phyloP scores from a whole-genome alignment of 1,140 invertebrate species.

The Drosophila novamexicana region DNA sequence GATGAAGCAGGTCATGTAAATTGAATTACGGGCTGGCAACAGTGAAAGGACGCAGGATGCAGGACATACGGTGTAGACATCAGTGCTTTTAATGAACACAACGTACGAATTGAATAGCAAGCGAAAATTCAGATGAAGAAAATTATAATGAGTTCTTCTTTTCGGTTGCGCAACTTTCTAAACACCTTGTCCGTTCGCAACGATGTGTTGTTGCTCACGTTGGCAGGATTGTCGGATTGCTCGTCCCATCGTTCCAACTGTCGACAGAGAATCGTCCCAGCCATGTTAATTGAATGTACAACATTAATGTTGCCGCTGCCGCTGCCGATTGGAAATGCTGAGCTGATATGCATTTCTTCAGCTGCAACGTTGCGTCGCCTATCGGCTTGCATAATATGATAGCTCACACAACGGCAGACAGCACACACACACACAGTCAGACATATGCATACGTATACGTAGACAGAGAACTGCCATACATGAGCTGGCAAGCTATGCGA shows the following conservation, averaged over 20 bases:
- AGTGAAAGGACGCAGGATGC: constrained; percentile 11
- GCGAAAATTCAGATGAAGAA: constrained; percentile 66
- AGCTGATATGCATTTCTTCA: constrained; percentile 61
- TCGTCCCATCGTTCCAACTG: constrained; percentile 5
- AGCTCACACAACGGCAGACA: constrained; percentile 20
- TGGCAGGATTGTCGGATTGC: constrained; percentile 17
- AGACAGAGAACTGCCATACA: constrained; percentile 28
- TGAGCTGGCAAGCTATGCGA: constrained; percentile 63
- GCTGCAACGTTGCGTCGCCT: constrained; percentile 17
- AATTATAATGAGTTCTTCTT: constrained; percentile 75
- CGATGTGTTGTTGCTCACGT: neutral
- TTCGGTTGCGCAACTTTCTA: constrained; percentile 37
- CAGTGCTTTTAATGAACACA: constrained; percentile 48
- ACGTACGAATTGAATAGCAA: constrained; percentile 63
- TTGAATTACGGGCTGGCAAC: constrained; percentile 59
- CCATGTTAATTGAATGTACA: constrained; percentile 78
- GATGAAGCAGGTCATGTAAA: constrained; percentile 62
- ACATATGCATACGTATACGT: neutral
- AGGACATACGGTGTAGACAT: constrained; percentile 31
- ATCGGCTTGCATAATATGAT: constrained; percentile 48
- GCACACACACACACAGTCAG: constrained; percentile 12
- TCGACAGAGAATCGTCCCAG: constrained; percentile 34
- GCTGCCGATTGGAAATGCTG: constrained; percentile 28
- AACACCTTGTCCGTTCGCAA: constrained; percentile 3
- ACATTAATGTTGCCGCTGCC: constrained; percentile 34